Percentiles rank a stretch among this genome's conserved stretches.
Conservation (phyloP, 2,113 vertebrate genomes). For the Bothrops jararaca region DNA sequence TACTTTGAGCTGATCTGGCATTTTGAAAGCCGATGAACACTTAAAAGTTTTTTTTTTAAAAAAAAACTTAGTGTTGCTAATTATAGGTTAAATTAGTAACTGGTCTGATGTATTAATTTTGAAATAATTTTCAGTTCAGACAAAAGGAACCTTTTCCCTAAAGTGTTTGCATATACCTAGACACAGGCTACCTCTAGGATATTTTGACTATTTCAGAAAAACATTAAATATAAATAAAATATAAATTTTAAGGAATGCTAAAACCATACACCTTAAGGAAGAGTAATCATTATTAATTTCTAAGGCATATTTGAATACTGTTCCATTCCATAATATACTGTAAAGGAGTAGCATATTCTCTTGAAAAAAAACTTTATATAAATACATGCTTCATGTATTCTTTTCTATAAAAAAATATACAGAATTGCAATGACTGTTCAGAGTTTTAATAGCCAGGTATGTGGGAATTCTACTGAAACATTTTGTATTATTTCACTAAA, state of each 20-base stretch:
- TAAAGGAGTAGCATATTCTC: background rate
- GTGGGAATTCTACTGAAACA: background rate
- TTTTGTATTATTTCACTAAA: background rate
- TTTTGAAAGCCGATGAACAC: background rate
- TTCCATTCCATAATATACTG: background rate
- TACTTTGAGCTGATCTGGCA: background rate
- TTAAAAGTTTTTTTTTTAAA: background rate
- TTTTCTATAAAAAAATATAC: background rate
- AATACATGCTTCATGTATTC: background rate
- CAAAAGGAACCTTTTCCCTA: background rate
- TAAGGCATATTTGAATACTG: background rate
- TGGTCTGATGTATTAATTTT: background rate
- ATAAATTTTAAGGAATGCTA: background rate
- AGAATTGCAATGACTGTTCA: background rate
- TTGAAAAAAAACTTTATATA: background rate
- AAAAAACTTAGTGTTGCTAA: background rate
- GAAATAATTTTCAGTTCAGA: background rate
- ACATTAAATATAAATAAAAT: background rate
- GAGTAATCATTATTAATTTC: background rate
- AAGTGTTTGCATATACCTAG: background rate
- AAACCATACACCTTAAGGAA: background rate
- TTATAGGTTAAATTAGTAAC: background rate
- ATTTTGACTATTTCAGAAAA: background rate
- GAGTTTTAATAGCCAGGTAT: background rate
- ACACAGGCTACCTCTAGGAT: background rate